phyloP scores from a whole-genome alignment of 2,113 vertebrate species.

The Plecturocebus donacophilus region DNA sequence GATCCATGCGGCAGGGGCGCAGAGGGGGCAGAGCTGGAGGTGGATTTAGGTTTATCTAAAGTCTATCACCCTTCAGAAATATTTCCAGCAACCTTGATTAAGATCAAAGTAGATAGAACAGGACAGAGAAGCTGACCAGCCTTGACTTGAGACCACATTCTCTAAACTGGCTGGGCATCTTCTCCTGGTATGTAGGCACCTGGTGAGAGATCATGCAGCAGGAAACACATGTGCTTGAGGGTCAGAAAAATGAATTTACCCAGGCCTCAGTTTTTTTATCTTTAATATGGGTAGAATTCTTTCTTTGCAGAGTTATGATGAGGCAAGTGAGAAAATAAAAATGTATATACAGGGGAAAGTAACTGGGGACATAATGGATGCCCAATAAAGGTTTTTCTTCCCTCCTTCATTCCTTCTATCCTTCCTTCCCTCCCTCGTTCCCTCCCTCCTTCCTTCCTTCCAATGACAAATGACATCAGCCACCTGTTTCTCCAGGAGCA shows the following conservation, averaged over 20 bases:
- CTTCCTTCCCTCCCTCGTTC: no score
- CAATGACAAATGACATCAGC: not conserved
- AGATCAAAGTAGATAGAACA: not conserved
- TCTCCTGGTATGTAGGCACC: not conserved
- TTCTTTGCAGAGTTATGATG: not conserved
- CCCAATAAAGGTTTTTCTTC: not conserved
- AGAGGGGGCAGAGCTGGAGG: not conserved
- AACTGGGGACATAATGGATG: not conserved
- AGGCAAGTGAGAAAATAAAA: not conserved
- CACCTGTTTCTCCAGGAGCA: not conserved
- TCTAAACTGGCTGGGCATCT: not conserved
- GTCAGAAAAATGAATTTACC: not conserved
- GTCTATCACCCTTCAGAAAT: not conserved
- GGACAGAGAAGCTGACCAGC: not conserved
- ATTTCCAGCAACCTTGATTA: not conserved
- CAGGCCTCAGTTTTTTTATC: not conserved
- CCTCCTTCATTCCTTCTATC: no score
- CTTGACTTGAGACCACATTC: not conserved
- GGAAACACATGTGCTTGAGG: not conserved
- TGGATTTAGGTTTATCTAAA: not conserved
- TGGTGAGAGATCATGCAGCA: not conserved
- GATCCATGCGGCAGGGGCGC: no score
- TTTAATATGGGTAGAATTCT: not conserved
- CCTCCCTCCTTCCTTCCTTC: not conserved
- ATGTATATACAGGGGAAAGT: not conserved